Evolutionary conservation across 2,113 vertebrate species (phyloP), one percentile per base, ranked within the genome.

Genomic region (Prionailurus viverrinus): DNA sequence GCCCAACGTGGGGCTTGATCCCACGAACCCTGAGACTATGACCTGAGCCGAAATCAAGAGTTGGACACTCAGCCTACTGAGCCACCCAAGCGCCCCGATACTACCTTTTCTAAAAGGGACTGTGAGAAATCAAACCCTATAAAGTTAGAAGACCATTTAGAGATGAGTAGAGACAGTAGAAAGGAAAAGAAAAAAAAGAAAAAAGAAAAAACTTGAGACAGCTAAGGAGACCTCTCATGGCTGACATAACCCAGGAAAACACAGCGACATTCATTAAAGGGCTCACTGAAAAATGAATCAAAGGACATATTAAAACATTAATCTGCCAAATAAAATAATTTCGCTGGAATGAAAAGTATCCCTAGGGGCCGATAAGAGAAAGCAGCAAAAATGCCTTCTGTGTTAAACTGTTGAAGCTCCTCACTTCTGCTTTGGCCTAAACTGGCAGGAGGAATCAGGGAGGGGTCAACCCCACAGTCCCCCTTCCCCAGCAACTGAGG

Each of bases 301-400:
- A 87, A 94, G 89, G 48, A 81, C 89, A 89, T 95, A 97, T 88
- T 95, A 88, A 91, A 95, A 93, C 69, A 78, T 89, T 94, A 94
- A 96, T 88, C 88, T 96, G 94, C 93, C 96, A 98, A 97, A 92
- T 96, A 96, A 97, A 98, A 94, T 97, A 95, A 97, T 96, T 97
- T 97, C n/a, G 6, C 65, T 97, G 96, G 94, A 95, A 97, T 97
- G 79, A 94, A 97, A 94, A 93, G 19, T 81, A 74, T 88, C 97
- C 91, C 76, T 83, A 71, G 51, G 41, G 74, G 61, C 71, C 85
- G 83, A 97, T 87, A 95, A 82, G 94, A 97, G 97, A 98, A 98
- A 98, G 97, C 98, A 98, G 97, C 94, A 97, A 98, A 98, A 98
- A 98, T 96, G 97, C 93, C 97, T 98, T 97, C 95, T 97, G 90